Evolutionary conservation across 2,888 invertebrate genomes (phyloP).

Genomic region (Drosophila kokeensis): DNA sequence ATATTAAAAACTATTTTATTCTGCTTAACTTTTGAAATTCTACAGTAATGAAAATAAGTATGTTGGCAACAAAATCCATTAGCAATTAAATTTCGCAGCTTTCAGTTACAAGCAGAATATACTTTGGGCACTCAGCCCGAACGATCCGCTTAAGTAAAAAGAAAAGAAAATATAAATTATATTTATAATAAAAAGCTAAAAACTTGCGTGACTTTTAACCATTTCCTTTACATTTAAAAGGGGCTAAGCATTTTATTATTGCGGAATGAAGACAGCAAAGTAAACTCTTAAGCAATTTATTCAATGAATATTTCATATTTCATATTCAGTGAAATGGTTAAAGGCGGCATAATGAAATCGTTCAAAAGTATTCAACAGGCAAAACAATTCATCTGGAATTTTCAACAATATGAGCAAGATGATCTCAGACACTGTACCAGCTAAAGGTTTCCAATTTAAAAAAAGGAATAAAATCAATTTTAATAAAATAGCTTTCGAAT

Average conservation of each 20-base stretch:
- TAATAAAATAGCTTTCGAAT: not conserved
- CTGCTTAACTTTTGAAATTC: not conserved
- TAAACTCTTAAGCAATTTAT: not conserved
- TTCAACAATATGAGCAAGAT: too few relatives aligned
- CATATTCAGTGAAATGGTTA: not conserved
- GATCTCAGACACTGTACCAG: not conserved
- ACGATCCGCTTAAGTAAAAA: not conserved
- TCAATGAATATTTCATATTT: not conserved
- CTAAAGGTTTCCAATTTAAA: not conserved
- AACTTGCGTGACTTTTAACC: slow-evolving; percentile 24
- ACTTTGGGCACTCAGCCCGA: not conserved
- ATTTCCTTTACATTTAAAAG: not conserved
- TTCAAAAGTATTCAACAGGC: not conserved
- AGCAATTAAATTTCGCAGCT: not conserved
- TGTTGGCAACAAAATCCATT: not conserved
- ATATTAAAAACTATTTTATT: not conserved
- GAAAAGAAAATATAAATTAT: not conserved
- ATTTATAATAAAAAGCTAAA: not conserved
- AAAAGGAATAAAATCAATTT: not conserved
- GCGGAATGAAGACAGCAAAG: not conserved
- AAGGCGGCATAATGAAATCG: not conserved
- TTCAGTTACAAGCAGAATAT: not conserved
- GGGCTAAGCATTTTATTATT: not conserved
- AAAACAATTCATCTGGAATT: not conserved
- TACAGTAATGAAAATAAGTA: not conserved